phyloP scores from a whole-genome alignment of 1,140 invertebrate genomes.

The Trichogramma pretiosum region DNA sequence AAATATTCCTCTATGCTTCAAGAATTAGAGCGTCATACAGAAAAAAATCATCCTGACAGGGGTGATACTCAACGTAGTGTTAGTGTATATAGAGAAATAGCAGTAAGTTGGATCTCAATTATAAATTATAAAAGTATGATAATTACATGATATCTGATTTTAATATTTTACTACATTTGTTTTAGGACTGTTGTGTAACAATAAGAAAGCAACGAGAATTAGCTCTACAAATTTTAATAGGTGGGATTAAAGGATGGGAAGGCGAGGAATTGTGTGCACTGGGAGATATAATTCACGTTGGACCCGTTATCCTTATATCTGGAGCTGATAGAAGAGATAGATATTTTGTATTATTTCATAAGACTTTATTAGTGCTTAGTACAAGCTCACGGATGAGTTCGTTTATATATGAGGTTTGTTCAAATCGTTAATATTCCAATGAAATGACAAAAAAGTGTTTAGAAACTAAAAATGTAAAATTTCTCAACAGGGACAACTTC shows the following conservation, averaged over 20 bases:
- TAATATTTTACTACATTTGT: slow-evolving; percentile 8
- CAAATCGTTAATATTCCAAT: too few relatives aligned
- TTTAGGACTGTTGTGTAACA: slow-evolving; percentile 71
- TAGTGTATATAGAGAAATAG: slow-evolving; percentile 88
- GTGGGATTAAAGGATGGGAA: slow-evolving; percentile 88
- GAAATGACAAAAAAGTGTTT: too few relatives aligned
- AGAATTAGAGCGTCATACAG: slow-evolving; percentile 89
- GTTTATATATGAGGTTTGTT: slow-evolving; percentile 97
- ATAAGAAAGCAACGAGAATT: slow-evolving; percentile 90
- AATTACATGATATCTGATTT: slow-evolving; percentile 10
- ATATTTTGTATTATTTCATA: slow-evolving; percentile 86
- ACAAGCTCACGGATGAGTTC: slow-evolving; percentile 85
- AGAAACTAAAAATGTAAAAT: slow-evolving; percentile 6
- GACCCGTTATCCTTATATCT: slow-evolving; percentile 69
- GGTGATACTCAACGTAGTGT: slow-evolving; percentile 93
- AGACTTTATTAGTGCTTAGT: slow-evolving; percentile 78
- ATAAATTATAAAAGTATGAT: not conserved
- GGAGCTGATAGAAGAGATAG: slow-evolving; percentile 72
- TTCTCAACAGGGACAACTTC: slow-evolving; percentile 70
- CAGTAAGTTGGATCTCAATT: slow-evolving; percentile 53
- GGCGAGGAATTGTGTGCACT: slow-evolving; percentile 72
- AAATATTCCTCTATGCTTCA: slow-evolving; percentile 91
- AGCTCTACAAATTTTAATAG: slow-evolving; percentile 87
- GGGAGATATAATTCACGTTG: slow-evolving; percentile 76
- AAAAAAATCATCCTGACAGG: slow-evolving; percentile 89